These are phyloP conservation scores for Eupeodes luniger DNA, from an alignment of 2,888 invertebrate species.

Conservation along the genomic window DNA sequence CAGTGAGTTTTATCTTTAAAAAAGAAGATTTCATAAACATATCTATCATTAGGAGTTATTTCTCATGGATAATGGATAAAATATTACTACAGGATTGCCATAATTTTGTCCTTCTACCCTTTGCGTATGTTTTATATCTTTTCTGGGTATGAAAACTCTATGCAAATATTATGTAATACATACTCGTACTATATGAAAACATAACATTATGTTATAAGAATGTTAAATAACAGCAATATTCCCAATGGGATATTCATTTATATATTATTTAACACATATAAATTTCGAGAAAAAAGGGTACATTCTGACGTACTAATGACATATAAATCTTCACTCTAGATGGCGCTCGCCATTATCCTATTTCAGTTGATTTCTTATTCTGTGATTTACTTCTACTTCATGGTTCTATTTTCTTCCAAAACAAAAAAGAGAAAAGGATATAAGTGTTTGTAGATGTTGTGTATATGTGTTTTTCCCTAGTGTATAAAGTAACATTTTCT, in stretches of 20 bases:
- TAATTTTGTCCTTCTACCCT: not conserved
- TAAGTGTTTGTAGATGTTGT: no score
- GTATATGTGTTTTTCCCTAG: conserved; percentile 45
- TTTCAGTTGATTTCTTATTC: conserved; percentile 69
- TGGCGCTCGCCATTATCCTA: conserved; percentile 36
- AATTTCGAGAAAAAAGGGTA: conserved; percentile 17
- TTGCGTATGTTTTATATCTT: no score
- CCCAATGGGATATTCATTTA: conserved; percentile 33
- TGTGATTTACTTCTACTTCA: conserved; percentile 59
- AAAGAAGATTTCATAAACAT: not conserved
- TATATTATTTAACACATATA: conserved; percentile 63
- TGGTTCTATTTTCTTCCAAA: conserved; percentile 13
- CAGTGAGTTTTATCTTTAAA: no score
- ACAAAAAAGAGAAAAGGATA: not conserved
- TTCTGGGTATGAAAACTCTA: not conserved
- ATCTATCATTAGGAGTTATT: not conserved
- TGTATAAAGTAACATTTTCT: conserved; percentile 8
- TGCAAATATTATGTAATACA: not conserved
- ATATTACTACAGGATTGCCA: not conserved
- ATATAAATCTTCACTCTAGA: conserved; percentile 35
- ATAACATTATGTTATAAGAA: not conserved
- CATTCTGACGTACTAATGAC: conserved; percentile 18
- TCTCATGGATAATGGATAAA: not conserved
- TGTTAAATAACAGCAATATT: not conserved
- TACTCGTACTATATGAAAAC: not conserved